Evolutionary conservation across 2,888 invertebrate genomes (phyloP).

Genomic region (Hermaeophaga mercurialis): DNA sequence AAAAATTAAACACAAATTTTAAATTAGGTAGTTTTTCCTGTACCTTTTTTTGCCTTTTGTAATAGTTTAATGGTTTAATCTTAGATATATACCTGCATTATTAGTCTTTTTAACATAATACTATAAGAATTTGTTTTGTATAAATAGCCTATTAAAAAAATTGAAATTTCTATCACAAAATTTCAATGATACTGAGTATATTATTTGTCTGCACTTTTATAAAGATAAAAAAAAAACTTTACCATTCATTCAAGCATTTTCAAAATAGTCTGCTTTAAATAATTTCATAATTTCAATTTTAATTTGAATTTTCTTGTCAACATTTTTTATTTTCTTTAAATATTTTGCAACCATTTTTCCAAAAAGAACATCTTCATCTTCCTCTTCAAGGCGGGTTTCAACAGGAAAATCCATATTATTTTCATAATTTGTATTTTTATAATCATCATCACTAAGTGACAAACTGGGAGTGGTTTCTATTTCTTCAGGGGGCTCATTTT

Average conservation of each 20-base stretch:
- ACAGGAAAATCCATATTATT: constrained; percentile 1
- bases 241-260: not conserved
- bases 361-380: constrained; percentile 10
- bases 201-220: too few species aligned
- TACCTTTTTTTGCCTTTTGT: too few species aligned
- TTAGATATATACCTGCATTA: too few species aligned
- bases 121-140: too few species aligned
- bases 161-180: too few species aligned
- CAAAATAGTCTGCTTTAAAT: constrained; percentile 1
- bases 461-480: constrained; percentile 14
- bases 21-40: too few species aligned
- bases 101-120: too few species aligned
- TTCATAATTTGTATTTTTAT: not conserved
- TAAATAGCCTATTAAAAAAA: too few species aligned
- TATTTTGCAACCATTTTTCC: constrained; percentile 11
- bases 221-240: too few species aligned
- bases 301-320: constrained; percentile 7
- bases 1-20: too few species aligned
- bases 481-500: constrained; percentile 7
- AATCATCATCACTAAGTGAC: constrained; percentile 6
- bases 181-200: too few species aligned
- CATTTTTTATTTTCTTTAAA: constrained; percentile 7
- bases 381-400: not conserved
- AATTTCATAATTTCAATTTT: constrained; percentile 11
- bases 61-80: too few species aligned